Evolutionary conservation across 1,140 invertebrate genomes (phyloP), one percentile per base, ranked within the genome.

Genomic region (Telenomus remus): DNA sequence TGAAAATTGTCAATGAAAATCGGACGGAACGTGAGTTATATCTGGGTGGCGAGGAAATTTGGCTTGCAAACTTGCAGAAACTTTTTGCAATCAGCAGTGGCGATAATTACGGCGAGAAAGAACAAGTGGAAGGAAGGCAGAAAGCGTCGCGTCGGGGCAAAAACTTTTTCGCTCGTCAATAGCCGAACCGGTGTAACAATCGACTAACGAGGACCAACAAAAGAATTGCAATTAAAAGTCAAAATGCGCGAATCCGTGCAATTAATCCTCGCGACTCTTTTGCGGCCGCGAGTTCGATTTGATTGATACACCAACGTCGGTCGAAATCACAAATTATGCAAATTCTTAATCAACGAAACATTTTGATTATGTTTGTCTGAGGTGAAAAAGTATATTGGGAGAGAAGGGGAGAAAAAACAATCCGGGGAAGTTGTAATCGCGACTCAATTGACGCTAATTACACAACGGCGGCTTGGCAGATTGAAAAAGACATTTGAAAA

Each of bases 211-310:
- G 69, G 37, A 14, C n/a, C 43, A 59, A 64, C 53, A 72, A 72
- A 70, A 64, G 69, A 64, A 64, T 61, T 46, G 66, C 73, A 76
- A 76, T 76, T 76, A 76, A 76, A 76, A 54, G 65, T 50, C 35
- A 56, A 70, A 76, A 70, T 59, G 51, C 57, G 53, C 57, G 13
- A 55, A 75, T 69, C 70, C 65, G 65, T 55, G 73, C 66, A 76
- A 76, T 76, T 70, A 76, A 76, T 70, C 55, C 66, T 47, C 33
- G 13, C 13, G 49, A 53, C 53, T 48, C 65, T 57, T 53, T 69
- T 19, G 10, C 66, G 50, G 57, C 51, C 27, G 39, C 61, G 60
- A 66, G 66, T 76, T 60, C 65, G 56, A 76, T 70, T 70, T 56
- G 66, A 76, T 76, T 76, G 60, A 39, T 48, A 50, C 55, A 49